Evolutionary conservation across 2,113 vertebrate genomes (phyloP), one percentile per base, ranked within the genome.

Genomic region (Montifringilla adamsi): DNA sequence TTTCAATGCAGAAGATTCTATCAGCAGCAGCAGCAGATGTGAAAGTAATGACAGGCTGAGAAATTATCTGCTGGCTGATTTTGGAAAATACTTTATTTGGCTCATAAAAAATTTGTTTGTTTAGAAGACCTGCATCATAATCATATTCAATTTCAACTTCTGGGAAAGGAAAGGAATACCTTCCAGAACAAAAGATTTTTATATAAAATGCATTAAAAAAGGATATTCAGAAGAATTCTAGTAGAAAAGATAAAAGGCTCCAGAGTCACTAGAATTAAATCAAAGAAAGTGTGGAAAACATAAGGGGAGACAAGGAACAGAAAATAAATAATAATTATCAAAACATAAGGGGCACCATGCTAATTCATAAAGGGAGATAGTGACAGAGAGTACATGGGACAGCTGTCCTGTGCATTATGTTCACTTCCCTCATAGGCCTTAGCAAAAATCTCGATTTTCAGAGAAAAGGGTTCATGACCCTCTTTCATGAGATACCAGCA

Each of bases 71-170:
- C 47, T 82, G 30, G 44, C 87, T 93, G 76, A 91, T 93, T 96
- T 95, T 86, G 64, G 85, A 87, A 93, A 95, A 66, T 60, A 73
- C 76, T 83, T 76, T 89, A 69, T 90, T 94, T 91, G 78, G 59
- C 60, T 90, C 59, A 66, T 81, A 82, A 91, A 60, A 82, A 95
- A 82, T 93, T 33, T 67, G 24, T 60, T 96, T 67, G 19, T 81
- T 96, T 92, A 90, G 49, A 52, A 92, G 63, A 94, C 81, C 53
- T 93, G 56, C 33, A 88, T 89, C 58, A 58, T 66, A 73, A 91
- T 92, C n/a, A 50, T 74, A 88, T 59, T 81, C 62, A 92, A 76
- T 72, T 83, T 73, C 64, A 92, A 10, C 39, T 59, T 86, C 67
- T 35, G 19, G 44, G 30, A 50, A 28, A 30, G 26, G 4, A 17